Evolutionary conservation across 2,113 vertebrate species (phyloP).

Genomic region (Machaerirhynchus nigripectus): DNA sequence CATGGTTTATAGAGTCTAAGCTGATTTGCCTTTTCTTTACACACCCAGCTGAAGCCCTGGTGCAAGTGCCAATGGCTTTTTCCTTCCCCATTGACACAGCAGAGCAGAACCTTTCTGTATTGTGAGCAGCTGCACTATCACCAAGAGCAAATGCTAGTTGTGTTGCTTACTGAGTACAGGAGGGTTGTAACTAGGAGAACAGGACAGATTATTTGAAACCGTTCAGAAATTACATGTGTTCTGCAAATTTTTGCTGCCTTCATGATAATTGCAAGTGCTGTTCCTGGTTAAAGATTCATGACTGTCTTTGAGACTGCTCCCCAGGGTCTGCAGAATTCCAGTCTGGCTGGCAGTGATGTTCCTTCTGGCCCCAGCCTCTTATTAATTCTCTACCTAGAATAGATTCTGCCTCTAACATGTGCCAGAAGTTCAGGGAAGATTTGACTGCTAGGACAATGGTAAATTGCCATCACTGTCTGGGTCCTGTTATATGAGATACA

Average conservation of each 20-base stretch:
- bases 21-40: not conserved
- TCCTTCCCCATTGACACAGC: not conserved
- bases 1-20: not conserved
- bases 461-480: not conserved
- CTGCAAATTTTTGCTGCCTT: constrained; percentile 38
- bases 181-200: not conserved
- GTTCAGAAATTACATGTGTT: constrained; percentile 38
- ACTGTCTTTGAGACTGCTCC: constrained; percentile 17
- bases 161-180: not conserved
- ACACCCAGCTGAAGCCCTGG: not conserved
- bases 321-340: constrained; percentile 5
- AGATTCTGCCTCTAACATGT: not conserved
- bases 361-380: not conserved
- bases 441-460: not conserved
- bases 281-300: constrained; percentile 63
- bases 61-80: not conserved
- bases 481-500: not conserved
- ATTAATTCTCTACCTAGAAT: not conserved
- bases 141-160: not conserved
- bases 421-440: not conserved
- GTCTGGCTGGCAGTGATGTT: constrained; percentile 5
- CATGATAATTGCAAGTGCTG: constrained; percentile 47
- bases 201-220: constrained; percentile 18
- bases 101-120: not conserved
- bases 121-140: not conserved